Percentiles rank a stretch among this genome's conserved stretches.
phyloP scores from a whole-genome alignment of 2,797 vertebrate genomes.

The Synanceia verrucosa region DNA sequence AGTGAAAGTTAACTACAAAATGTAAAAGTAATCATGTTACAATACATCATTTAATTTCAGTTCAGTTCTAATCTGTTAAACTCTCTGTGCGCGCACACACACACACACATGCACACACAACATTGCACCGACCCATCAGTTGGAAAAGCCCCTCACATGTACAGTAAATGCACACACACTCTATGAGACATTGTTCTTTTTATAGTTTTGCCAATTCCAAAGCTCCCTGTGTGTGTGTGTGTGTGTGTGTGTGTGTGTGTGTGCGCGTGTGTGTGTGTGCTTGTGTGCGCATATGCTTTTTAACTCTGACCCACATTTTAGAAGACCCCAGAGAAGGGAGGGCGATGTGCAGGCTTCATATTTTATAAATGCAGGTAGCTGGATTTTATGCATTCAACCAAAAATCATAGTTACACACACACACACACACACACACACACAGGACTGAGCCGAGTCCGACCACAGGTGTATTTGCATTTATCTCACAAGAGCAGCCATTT shows the following conservation, averaged over 20 bases:
- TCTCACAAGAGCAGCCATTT: too few relatives aligned
- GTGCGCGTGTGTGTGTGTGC: neutral
- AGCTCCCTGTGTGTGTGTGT: neutral
- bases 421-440: neutral
- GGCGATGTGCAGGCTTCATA: slow-evolving; percentile 5
- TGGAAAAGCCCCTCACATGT: neutral
- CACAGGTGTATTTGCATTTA: too few relatives aligned
- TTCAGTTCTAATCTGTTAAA: neutral
- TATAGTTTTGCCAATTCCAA: neutral
- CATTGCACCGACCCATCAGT: neutral
- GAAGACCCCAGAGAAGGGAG: neutral
- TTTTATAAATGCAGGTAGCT: slow-evolving; percentile 30
- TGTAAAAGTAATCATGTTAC: neutral
- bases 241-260: neutral
- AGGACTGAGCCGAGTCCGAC: too few relatives aligned
- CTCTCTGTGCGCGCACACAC: neutral
- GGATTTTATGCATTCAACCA: slow-evolving; percentile 11
- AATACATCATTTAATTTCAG: neutral
- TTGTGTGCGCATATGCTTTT: slow-evolving; percentile 9
- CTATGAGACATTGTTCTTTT: neutral
- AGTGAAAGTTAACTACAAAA: neutral
- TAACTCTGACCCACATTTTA: slow-evolving; percentile 33
- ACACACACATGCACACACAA: neutral
- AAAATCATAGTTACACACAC: neutral
- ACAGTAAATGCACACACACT: neutral